phyloP scores from a whole-genome alignment of 2,113 vertebrate genomes.

The Coreoperca whiteheadi region DNA sequence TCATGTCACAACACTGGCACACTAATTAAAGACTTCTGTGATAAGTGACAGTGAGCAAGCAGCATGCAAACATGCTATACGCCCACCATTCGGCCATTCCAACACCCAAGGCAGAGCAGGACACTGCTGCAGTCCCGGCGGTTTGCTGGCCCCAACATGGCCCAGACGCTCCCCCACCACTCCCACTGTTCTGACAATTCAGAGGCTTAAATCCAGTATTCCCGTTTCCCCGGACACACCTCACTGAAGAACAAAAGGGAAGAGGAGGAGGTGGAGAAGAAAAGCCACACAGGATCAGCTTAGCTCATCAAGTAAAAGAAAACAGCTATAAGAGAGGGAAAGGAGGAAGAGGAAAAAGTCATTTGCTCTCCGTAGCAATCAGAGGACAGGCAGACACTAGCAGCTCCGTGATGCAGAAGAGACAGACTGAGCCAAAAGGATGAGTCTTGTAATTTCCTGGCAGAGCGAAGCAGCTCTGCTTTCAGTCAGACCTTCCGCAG shows the following conservation, averaged over 20 bases:
- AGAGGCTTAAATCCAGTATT: constrained; percentile 66
- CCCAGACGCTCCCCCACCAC: constrained; percentile 74
- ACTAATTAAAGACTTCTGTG: constrained; percentile 21
- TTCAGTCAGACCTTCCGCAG: constrained; percentile 32
- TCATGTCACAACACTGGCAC: constrained; percentile 13
- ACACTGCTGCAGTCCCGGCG: constrained; percentile 82
- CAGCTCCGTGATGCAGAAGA: constrained; percentile 51
- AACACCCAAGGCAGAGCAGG: constrained; percentile 89
- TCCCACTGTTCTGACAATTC: constrained; percentile 59
- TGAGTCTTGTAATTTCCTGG: constrained; percentile 44
- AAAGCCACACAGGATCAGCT: constrained; percentile 46
- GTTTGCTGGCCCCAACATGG: constrained; percentile 82
- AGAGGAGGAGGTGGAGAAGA: constrained; percentile 54
- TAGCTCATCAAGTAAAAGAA: constrained; percentile 45
- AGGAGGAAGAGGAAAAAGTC: constrained; percentile 34
- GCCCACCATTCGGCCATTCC: constrained; percentile 89
- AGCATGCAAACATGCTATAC: constrained; percentile 77
- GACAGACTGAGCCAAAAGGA: constrained; percentile 21
- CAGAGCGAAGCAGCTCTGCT: constrained; percentile 41
- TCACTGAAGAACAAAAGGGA: constrained; percentile 58
- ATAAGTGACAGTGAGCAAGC: constrained; percentile 42
- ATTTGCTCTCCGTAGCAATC: constrained; percentile 33
- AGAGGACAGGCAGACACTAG: constrained; percentile 45
- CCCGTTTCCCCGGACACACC: constrained; percentile 66
- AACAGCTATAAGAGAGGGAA: constrained; percentile 15